phyloP scores from a whole-genome alignment of 2,888 invertebrate species.

The Ischnura elegans region DNA sequence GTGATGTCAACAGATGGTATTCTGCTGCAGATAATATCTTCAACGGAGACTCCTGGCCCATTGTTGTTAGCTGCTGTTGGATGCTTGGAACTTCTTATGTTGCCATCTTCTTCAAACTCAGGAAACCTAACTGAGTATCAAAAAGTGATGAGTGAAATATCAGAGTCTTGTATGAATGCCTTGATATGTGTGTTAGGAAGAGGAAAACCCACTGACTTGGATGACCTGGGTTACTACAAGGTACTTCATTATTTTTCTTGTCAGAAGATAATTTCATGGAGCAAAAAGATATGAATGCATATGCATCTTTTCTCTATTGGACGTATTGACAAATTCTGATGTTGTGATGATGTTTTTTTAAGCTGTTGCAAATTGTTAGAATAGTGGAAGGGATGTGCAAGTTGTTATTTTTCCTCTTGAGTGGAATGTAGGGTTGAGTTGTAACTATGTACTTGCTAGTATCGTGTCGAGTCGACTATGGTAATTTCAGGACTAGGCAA shows the following conservation, averaged over 20 bases:
- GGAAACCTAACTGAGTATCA: neutral
- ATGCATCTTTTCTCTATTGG: too few species aligned
- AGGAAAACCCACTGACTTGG: constrained; percentile 38
- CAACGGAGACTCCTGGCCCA: neutral
- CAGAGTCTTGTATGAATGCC: constrained; percentile 23
- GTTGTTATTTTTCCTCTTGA: too few species aligned
- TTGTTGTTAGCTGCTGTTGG: constrained; percentile 42
- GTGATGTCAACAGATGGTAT: neutral
- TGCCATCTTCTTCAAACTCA: constrained; percentile 12
- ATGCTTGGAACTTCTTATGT: constrained; percentile 40
- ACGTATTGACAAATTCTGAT: too few species aligned
- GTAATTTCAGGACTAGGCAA: too few species aligned
- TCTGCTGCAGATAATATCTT: constrained; percentile 36
- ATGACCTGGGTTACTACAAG: constrained; percentile 48
- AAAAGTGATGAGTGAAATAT: constrained; percentile 30
- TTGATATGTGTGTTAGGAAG: constrained; percentile 29
- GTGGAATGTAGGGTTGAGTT: too few species aligned
- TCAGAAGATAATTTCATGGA: too few species aligned
- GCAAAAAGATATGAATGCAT: too few species aligned
- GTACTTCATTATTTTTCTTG: neutral
- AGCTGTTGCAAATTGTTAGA: too few species aligned
- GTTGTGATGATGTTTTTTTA: too few species aligned
- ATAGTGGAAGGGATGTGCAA: too few species aligned
- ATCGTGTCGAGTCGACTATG: too few species aligned
- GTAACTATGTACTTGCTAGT: too few species aligned